Conservation (phyloP, 2,797 vertebrate genomes). For the Loris lydekkerianus region DNA sequence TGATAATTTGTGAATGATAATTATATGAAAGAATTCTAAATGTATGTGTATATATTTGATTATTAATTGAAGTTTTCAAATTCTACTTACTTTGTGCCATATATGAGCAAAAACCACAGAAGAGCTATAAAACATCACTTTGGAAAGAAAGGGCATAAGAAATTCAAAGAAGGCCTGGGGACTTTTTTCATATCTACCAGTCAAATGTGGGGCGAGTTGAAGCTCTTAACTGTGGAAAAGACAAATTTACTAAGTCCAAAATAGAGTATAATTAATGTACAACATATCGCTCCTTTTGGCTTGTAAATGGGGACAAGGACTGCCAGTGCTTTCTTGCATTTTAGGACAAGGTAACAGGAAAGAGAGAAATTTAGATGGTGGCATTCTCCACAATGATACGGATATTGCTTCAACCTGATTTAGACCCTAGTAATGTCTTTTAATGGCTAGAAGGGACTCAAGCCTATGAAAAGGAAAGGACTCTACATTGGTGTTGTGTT, state of each 20-base stretch:
- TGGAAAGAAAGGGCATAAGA: not conserved
- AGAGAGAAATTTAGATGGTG: not conserved
- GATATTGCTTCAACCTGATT: not conserved
- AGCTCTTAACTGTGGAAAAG: not conserved
- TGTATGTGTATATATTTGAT: not conserved
- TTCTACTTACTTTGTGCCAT: not conserved
- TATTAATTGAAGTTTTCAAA: constrained; percentile 43
- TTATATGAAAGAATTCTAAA: not conserved
- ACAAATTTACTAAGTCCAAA: not conserved
- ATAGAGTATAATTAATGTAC: not conserved
- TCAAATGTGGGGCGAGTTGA: not conserved
- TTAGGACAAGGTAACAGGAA: not conserved
- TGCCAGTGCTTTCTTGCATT: not conserved
- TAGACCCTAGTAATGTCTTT: not conserved
- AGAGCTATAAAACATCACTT: not conserved
- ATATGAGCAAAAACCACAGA: not conserved
- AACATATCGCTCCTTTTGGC: not conserved
- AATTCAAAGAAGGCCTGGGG: not conserved
- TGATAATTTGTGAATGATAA: not conserved
- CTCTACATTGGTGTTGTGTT: not conserved
- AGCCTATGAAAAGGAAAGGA: not conserved
- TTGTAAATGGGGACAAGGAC: not conserved
- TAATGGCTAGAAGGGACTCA: not conserved
- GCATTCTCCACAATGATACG: not conserved
- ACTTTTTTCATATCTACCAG: not conserved